A percentile compares a stretch with the other conserved stretches of the same genome.
phyloP scores from a whole-genome alignment of 2,113 vertebrate genomes.

The Malurus alboscapulatus region DNA sequence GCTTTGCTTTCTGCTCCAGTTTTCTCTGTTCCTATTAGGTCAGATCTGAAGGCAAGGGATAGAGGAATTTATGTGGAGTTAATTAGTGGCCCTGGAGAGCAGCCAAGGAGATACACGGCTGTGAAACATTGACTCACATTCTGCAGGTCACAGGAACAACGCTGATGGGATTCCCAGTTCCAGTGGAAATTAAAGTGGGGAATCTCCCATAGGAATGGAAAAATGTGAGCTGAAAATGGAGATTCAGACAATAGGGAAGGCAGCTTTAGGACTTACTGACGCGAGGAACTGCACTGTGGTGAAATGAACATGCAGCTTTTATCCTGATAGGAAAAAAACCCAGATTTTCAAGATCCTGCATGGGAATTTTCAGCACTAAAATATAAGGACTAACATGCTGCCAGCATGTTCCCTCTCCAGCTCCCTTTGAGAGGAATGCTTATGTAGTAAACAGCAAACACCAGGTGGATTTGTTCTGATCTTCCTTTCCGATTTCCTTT shows the following conservation, averaged over 20 bases:
- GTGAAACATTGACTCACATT: constrained; percentile 35
- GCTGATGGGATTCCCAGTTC: constrained; percentile 48
- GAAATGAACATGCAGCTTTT: background rate
- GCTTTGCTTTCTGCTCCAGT: background rate
- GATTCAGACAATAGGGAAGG: background rate
- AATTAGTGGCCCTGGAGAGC: constrained; percentile 3
- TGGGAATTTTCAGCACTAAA: background rate
- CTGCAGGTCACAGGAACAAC: background rate
- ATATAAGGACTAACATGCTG: background rate
- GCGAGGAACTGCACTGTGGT: background rate
- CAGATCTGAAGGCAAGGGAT: background rate
- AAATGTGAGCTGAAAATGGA: constrained; percentile 4
- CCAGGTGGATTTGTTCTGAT: fast-evolving
- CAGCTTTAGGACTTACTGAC: background rate
- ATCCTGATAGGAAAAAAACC: background rate
- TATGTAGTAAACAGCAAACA: background rate
- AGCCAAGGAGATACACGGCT: background rate
- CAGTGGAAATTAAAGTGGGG: background rate
- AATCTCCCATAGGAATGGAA: background rate
- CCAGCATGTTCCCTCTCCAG: background rate
- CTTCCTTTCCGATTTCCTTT: background rate
- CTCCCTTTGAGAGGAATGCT: background rate
- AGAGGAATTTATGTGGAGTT: constrained; percentile 23
- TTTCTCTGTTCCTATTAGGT: background rate
- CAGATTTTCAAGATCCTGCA: background rate